Base-by-base conservation (phyloP, 2,888 invertebrate species). In the Siphlonurus alternatus region DNA sequence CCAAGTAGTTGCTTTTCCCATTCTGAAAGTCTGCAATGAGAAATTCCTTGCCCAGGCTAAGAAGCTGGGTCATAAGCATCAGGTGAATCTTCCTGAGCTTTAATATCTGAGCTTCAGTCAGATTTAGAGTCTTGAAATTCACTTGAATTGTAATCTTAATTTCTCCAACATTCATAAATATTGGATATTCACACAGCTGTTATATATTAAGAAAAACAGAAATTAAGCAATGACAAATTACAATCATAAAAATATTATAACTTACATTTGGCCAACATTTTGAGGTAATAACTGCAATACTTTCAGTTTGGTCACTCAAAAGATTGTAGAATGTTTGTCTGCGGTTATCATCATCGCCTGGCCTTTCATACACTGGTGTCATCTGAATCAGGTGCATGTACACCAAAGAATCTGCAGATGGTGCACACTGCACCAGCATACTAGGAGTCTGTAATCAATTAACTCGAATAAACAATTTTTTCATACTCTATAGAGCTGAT, bases 61-160 rank as follows among this genome's bases (percentile, higher is more conserved):
- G 73, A 1, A 93, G 77, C 73, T 87, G 81, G 5, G 80, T 80
- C 72, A 92, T 92, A n/a, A 93, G 68, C 71, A 87, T 81, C 59
- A 79, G 79, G 72, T 93, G 91, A 71, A 90, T 93, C 20, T 78
- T 76, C 71, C 74, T 79, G 66, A 87, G 70, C 23, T 74, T 70
- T 0, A 76, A 68, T 59, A 90, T 74, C 67, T 87, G 73, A 0
- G 76, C 71, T 0, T 72, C 64, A 1, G 75, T 74, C 2, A 88
- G 71, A 0, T 65, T 65, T 0, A 84, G 68, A 1, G 73, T 25
- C 0, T 75, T 74, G 62, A 78, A 74, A 71, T 85, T 85, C 23
- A 75, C 74, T 61, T 76, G 70, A 0, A 89, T 68, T 0, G 76
- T 71, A 0, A 85, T 79, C 71, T 71, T 69, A 2, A 85, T 67